Conservation (phyloP, 30 jellyfish, hydroid and myxozoan genomes). For the Aurelia aurita region DNA sequence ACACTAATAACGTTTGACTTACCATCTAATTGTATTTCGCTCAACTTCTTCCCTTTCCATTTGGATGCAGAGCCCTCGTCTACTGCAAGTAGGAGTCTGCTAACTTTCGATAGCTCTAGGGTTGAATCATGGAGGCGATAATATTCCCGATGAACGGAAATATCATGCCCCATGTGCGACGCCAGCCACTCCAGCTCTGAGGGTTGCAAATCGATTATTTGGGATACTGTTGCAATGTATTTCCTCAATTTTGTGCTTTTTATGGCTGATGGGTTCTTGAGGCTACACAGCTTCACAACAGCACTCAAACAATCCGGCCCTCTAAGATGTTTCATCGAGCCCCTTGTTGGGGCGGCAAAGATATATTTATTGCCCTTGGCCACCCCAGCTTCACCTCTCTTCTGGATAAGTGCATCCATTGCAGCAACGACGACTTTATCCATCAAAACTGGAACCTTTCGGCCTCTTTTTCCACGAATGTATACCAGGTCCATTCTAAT, state of each 20-base stretch:
- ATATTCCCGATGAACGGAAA: background rate
- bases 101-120: background rate
- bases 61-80: background rate
- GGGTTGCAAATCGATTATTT: background rate
- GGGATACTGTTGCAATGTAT: background rate
- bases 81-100: constrained; percentile 1
- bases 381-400: background rate
- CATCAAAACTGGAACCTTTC: background rate
- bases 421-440: constrained; percentile 5
- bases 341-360: background rate
- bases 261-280: too few species aligned
- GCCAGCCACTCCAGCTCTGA: constrained; percentile 16
- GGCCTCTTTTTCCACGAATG: constrained; percentile 6
- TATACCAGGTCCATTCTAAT: constrained; percentile 1
- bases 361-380: background rate
- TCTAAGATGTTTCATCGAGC: background rate
- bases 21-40: too few species aligned
- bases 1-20: too few species aligned
- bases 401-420: background rate
- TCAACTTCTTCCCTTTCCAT: too few species aligned
- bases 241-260: background rate
- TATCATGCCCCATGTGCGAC: constrained; percentile 4
- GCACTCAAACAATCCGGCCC: background rate
- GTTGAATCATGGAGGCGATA: constrained; percentile 4
- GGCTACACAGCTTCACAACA: background rate